Conservation (phyloP, 2,113 vertebrate genomes). For the Plecturocebus donacophilus region DNA sequence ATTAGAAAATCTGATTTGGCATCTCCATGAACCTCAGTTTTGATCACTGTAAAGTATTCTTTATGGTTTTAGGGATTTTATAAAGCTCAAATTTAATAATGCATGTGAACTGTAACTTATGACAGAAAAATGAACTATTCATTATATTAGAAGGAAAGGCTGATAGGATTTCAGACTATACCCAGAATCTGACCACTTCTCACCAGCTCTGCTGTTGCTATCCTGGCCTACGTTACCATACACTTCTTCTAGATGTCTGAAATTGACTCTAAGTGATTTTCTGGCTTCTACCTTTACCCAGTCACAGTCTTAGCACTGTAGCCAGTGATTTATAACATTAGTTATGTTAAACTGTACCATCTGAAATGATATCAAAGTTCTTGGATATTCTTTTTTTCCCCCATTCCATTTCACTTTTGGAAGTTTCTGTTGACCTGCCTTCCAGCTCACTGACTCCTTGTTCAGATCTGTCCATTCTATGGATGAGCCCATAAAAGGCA, state of each 20-base stretch:
- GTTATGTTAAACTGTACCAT: not conserved
- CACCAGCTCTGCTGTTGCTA: not conserved
- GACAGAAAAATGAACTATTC: not conserved
- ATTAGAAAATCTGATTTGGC: not conserved
- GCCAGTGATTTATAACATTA: not conserved
- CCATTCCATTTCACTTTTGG: not conserved
- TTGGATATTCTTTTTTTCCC: not conserved
- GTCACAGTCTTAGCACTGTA: not conserved
- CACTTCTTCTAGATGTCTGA: not conserved
- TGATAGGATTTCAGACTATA: not conserved
- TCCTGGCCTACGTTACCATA: not conserved
- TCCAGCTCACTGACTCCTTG: not conserved
- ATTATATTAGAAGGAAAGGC: not conserved
- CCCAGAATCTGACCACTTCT: not conserved
- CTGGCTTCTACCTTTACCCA: not conserved
- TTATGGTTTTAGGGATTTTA: slow-evolving; percentile 1
- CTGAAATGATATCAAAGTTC: not conserved
- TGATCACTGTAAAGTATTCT: not conserved
- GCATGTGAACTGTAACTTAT: not conserved
- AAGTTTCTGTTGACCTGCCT: not conserved
- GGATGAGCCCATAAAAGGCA: not conserved
- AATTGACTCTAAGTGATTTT: not conserved
- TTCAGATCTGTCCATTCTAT: not conserved
- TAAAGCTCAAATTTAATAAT: not conserved
- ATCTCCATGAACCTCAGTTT: not conserved